Evolutionary conservation across 2,113 vertebrate species (phyloP), one percentile per base, ranked within the genome.

Genomic region (Ammodytes dubius): DNA sequence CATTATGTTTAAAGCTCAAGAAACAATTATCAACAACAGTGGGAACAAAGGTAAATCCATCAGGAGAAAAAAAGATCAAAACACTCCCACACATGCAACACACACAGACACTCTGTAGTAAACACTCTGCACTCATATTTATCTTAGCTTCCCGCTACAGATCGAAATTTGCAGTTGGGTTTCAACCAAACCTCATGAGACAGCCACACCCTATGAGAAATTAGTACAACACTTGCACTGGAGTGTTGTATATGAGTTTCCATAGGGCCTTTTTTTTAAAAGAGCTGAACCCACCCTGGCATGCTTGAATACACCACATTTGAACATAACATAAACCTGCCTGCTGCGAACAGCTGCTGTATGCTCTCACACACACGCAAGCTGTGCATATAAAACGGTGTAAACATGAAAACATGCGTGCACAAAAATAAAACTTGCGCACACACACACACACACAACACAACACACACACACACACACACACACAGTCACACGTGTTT

Each of bases 181-280:
- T 86, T 75, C 37, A 69, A 89, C 74, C 87, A 86, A 91, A 91
- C 89, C 90, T 90, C 75, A 72, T 13, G 61, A 85, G 82, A 87
- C 71, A 77, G 63, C 91, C 94, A 93, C 94, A 88, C 93, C 93
- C 93, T 68, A 19, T 40, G 70, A 92, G 78, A 89, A 94, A 90
- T 93, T 86, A 92, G 88, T 70, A 64, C 47, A 83, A 79, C 87
- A 91, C 88, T 88, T 76, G 60, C 70, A 83, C 80, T 68, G 81
- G 67, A 61, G 69, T 75, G 82, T 72, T 82, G 80, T 82, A 61
- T 85, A 86, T 60, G 71, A 60, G 76, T 69, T 80, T 84, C 84
- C 74, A 70, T 76, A 46, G 65, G 75, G 77, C 76, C 47, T 54
- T 74, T 27, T 27, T 27, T 27, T 27, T 83, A 70, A 84, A 83